phyloP scores from a whole-genome alignment of 2,113 vertebrate genomes.

The Vicugna pacos region DNA sequence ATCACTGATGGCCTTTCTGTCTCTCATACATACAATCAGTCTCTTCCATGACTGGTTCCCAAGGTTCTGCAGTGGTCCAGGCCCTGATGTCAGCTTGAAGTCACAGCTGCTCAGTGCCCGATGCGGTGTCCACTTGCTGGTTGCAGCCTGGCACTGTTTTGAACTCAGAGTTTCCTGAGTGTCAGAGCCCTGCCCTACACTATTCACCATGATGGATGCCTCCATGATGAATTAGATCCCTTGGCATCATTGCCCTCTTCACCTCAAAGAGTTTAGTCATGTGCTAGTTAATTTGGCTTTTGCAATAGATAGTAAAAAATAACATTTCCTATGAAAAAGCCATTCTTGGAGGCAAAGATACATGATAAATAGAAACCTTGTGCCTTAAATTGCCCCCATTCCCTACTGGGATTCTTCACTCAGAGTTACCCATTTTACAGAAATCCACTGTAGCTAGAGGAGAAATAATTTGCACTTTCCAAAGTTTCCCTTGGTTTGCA shows the following conservation, averaged over 20 bases:
- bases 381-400: neutral
- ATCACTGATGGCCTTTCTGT: neutral
- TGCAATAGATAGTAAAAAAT: constrained; percentile 24
- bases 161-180: neutral
- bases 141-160: neutral
- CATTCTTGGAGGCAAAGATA: neutral
- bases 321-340: neutral
- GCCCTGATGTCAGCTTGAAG: neutral
- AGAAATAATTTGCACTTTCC: constrained; percentile 28
- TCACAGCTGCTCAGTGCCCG: neutral
- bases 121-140: neutral
- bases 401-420: neutral
- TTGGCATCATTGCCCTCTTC: neutral
- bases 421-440: constrained; percentile 58
- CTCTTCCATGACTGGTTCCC: neutral
- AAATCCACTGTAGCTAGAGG: constrained; percentile 40
- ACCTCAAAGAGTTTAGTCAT: neutral
- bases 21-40: neutral
- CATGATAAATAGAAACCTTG: neutral
- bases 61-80: neutral
- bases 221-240: neutral
- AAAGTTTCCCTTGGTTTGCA: constrained; percentile 34
- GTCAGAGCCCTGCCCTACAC: neutral
- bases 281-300: neutral
- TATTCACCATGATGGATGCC: neutral